Evolutionary conservation across 2,797 vertebrate species (phyloP), one percentile per base, ranked within the genome.

Genomic region (Gymnoscopelus braueri): DNA sequence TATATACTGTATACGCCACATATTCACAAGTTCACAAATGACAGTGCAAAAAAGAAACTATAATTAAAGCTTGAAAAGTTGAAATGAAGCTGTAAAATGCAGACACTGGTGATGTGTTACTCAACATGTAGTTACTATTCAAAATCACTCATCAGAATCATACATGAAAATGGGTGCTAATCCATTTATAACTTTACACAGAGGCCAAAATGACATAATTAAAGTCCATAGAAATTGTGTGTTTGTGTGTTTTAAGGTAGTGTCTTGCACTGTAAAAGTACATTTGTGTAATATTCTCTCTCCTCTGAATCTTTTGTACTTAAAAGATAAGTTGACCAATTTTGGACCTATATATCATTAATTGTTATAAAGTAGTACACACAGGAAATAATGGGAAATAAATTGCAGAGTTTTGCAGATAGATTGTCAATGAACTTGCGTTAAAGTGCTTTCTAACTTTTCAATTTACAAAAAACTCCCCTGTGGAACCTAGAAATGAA

Each of bases 31-130:
- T 65, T 74, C 12, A 60, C 26, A 61, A 24, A 73, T 35, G 0
- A 60, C 29, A 54, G 5, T 52, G 8, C 8, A 19, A 60, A 50
- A 29, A 13, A 8, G n/a, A 56, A 35, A 19, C 19, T 74, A 51
- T 44, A 0, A 78, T 62, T 79, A 63, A 75, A 63, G 60, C 49
- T 56, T 26, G 4, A 67, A 3, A 47, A 39, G 7, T 6, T 39
- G 35, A 39, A 39, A 39, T 39, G 35, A 53, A 54, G 65, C 50
- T 55, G 47, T 47, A 12, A 47, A 44, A 50, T 15, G 14, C 2
- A 67, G 74, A 82, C 55, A 76, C 70, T 83, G 57, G 44, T 59
- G 71, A 74, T 29, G 26, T 68, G 81, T 76, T 77, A 59, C 53
- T 56, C 6, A 64, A 64, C 63, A 13, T 29, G 24, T 57, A 7